These are phyloP conservation scores for Catharus fuscescens DNA, from an alignment of 2,113 vertebrate species.

Conservation along the genomic window DNA sequence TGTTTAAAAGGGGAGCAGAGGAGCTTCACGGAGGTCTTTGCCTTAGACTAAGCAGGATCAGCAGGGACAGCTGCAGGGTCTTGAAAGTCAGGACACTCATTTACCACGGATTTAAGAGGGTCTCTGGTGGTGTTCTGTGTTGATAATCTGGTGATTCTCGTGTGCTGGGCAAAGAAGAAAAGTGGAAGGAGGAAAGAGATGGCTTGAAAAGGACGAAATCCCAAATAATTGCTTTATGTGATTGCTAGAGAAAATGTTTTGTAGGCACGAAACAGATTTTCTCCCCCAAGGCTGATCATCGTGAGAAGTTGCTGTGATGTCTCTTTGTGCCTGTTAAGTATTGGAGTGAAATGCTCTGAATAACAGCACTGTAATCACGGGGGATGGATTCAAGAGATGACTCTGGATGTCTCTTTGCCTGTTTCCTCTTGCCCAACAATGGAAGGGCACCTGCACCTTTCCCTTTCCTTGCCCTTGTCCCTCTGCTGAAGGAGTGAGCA, in stretches of 20 bases:
- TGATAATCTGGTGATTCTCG: neutral
- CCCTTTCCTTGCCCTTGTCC: neutral
- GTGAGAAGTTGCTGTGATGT: neutral
- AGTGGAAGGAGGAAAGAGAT: neutral
- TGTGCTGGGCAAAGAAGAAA: neutral
- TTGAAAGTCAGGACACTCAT: slow-evolving; percentile 39
- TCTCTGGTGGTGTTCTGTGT: slow-evolving; percentile 22
- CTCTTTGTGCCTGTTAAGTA: neutral
- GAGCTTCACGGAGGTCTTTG: neutral
- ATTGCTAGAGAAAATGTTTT: neutral
- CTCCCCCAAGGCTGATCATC: neutral
- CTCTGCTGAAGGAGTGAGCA: neutral
- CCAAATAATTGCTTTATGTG: neutral
- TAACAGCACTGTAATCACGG: fast-evolving
- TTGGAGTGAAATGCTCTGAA: neutral
- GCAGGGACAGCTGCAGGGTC: slow-evolving; percentile 32
- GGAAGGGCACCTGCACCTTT: neutral
- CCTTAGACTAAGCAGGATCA: slow-evolving; percentile 44
- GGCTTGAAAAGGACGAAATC: slow-evolving; percentile 11
- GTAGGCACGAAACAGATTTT: neutral
- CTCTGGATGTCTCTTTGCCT: neutral
- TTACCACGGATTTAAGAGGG: neutral
- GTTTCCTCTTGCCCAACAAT: fast-evolving
- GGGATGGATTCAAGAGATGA: neutral
- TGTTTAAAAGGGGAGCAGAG: neutral